Base-by-base conservation (phyloP, 2,888 invertebrate genomes). In the Dryocosmus kuriphilus region DNA sequence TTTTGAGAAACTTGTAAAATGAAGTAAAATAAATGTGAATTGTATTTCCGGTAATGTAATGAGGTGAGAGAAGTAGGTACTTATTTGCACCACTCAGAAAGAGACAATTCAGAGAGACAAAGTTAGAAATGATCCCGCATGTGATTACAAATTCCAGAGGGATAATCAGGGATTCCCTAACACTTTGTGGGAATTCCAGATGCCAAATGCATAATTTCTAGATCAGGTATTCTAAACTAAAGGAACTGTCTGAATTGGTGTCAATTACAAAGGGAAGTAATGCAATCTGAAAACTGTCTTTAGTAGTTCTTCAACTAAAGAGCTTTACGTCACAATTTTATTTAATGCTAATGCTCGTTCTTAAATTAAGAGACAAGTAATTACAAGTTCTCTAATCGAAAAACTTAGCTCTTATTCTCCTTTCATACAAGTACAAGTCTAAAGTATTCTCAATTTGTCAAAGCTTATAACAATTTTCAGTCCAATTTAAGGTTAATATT, bases 181-280 rank as follows among this genome's bases (percentile, higher is more conserved):
- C 51, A 71, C 46, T 71, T 30, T 55, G 30, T 55, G 67, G 55
- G 71, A 71, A 71, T 71, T 71, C 30, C 30, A 71, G 30, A 71
- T 71, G 71, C 46, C 30, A 30, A 32, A 51, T 71, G 71, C 51
- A 71, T 71, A 71, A 71, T 71, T 51, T 51, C 51, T 30, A 51
- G n/a, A 51, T 51, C n/a, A 51, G 11, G 30, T 32, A 71, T 46
- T 51, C 46, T 46, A n/a, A 71, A 71, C 71, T 71, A 11, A 71
- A 71, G 46, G 51, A 71, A 30, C 27, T 55, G 55, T 67, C 51
- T 22, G n/a, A 71, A 55, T 30, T 30, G 51, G 9, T 51, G 51
- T 51, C 22, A 51, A 55, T 71, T 51, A 51, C n/a, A 30, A 46
- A 46, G 46, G 0, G 22, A 46, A 27, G 24, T 27, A 41, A 27